Evolutionary conservation across 1,140 invertebrate species (phyloP), one percentile per base, ranked within the genome.

Genomic region (Cyrtorhinus lividipennis): DNA sequence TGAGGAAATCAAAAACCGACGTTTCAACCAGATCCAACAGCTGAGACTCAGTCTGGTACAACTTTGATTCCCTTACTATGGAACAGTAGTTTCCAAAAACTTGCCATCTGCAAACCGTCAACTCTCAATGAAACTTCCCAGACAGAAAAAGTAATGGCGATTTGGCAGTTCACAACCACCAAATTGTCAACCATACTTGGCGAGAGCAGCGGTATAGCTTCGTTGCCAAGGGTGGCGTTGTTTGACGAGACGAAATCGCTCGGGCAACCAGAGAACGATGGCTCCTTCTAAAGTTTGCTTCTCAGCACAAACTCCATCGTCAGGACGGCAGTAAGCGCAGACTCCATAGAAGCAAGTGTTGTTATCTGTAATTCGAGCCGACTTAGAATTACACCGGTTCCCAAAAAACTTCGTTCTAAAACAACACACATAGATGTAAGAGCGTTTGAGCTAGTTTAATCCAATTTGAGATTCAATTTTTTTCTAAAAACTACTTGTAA

Each of bases 1-100:
- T 86, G 1, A 97, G 76, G 75, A 92, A 97, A 75, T 97, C 93
- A 73, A 96, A 93, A 65, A 95, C 83, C 1, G 89, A 78, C 15
- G 84, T 82, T 74, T 95, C 92, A 61, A 95, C 80, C 44, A 96
- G 77, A 75, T 96, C 91, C 57, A 94, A 75, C 24, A 96, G 73
- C 53, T 85, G 77, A 20, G 68, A 65, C 45, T 75, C 46, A 74
- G 71, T 73, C 72, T 65, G 72, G 64, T 70, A 69, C 15, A 68
- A 59, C n/a, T 70, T 59, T 13, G 64, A 67, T 23, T 67, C 61
- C 63, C 70, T 68, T 68, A 85, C 80, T 73, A 78, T 82, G 75
- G 81, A 80, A 80, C 92, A 95, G 75, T 88, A 95, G 66, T 81
- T 75, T 67, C 80, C 76, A 70, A 90, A 81, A 20, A 73, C 76